Evolutionary conservation across 1,140 invertebrate species (phyloP), one percentile per base, ranked within the genome.

Genomic region (Drosophila sulfurigaster): DNA sequence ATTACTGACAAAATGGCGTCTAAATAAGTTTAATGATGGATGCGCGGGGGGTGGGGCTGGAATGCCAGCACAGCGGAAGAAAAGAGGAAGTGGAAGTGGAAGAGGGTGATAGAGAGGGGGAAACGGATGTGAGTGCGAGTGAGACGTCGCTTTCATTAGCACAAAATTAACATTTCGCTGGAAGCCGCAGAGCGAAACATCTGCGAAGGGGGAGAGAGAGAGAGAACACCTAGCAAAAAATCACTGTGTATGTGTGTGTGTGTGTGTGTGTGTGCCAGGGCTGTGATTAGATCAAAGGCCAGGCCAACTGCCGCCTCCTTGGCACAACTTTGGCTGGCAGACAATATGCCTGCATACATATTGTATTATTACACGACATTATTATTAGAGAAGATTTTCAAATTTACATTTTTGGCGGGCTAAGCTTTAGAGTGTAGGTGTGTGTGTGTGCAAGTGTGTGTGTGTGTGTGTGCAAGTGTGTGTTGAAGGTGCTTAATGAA

Each of bases 381-480:
- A 71, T 86, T 88, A 80, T 87, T 87, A 82, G 82, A 82, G 76
- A 71, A 87, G 79, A 87, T 87, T 88, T 82, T 80, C 68, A 89
- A 71, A 79, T 79, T 79, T 79, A 76, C 73, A 79, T 76, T 65
- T 67, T 70, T 32, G 51, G 52, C 48, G 41, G 52, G 52, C 25
- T 45, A 15, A 54, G 38, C 20, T 25, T 25, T 7, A 38, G 1
- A 7, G 35, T 10, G 35, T 8, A 8, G 8, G 35, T 8, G 8
- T 2, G 35, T 2, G 35, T 2, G 32, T 2, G 7, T 8, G 35
- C 2, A 8, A 38, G 20, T 20, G 3, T 20, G 20, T 25, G 25
- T 58, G 15, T 56, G 16, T 16, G 25, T 51, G 11, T 52, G 7
- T 62, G 30, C 54, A 15, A 15, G 32, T 49, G 46, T 65, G 43